Conservation (phyloP, 2,888 invertebrate species). For the Cenopis cana region DNA sequence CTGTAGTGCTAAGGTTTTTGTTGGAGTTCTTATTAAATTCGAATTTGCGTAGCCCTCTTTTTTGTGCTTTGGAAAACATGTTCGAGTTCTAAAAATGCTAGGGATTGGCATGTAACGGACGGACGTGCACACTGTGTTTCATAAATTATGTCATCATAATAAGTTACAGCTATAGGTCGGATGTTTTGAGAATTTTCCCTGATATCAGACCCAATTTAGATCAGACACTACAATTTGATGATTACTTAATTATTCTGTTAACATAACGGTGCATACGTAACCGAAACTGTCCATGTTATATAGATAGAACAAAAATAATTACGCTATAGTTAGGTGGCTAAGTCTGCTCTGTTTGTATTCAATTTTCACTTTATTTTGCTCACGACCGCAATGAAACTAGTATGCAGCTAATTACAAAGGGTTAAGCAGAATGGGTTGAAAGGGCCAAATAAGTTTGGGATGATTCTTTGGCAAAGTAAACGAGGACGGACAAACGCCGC, state of each 20-base stretch:
- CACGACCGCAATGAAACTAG: slow-evolving; percentile 50
- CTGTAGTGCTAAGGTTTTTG: slow-evolving; percentile 58
- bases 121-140: background rate
- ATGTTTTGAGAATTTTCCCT: background rate
- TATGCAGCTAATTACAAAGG: slow-evolving; percentile 72
- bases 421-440: slow-evolving; percentile 63
- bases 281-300: background rate
- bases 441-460: slow-evolving; percentile 74
- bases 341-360: background rate
- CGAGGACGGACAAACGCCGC: slow-evolving; percentile 60
- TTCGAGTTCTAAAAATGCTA: slow-evolving; percentile 46
- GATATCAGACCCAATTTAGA: background rate
- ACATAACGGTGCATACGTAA: background rate
- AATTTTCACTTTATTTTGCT: background rate
- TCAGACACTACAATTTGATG: background rate
- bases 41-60: slow-evolving; percentile 49
- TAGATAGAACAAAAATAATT: background rate
- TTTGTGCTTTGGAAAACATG: slow-evolving; percentile 29
- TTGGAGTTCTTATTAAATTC: slow-evolving; percentile 62
- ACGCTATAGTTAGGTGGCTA: too few species aligned
- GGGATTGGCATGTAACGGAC: slow-evolving; percentile 30
- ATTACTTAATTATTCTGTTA: background rate
- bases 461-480: slow-evolving; percentile 69
- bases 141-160: background rate
- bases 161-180: background rate